Evolutionary conservation across 2,888 invertebrate genomes (phyloP).

Genomic region (Chrysina gloriosa): DNA sequence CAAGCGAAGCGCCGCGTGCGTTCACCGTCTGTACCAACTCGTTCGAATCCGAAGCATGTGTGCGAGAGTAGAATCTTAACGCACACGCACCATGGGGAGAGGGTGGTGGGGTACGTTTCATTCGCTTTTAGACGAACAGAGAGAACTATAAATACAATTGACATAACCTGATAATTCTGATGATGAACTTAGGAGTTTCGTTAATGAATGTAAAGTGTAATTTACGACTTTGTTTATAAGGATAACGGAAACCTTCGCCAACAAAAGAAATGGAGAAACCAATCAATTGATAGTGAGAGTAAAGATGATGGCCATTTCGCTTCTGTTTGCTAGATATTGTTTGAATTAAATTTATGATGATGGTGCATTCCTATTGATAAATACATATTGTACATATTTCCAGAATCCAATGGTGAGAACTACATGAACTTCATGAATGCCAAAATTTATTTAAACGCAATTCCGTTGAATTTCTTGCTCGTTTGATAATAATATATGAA

Average conservation of each 20-base stretch:
- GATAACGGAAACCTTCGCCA: conserved; percentile 5
- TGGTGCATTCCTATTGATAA: too few species aligned
- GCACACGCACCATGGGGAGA: conserved; percentile 3
- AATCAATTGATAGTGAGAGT: neutral
- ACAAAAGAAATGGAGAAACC: neutral
- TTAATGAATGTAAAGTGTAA: conserved; percentile 21
- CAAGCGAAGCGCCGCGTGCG: conserved; percentile 26
- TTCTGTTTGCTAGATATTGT: too few species aligned
- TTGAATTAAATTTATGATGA: too few species aligned
- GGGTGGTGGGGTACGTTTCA: conserved; percentile 9
- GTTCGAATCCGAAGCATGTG: conserved; percentile 23
- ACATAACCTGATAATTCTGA: conserved; percentile 25
- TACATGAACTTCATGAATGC: too few species aligned
- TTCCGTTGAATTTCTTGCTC: too few species aligned
- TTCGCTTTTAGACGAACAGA: neutral
- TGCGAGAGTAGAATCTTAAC: conserved; percentile 10
- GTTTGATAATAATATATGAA: too few species aligned
- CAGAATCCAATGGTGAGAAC: too few species aligned
- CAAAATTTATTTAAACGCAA: too few species aligned
- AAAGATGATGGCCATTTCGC: neutral
- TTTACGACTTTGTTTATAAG: conserved; percentile 27
- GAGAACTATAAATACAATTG: conserved; percentile 28
- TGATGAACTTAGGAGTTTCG: conserved; percentile 16
- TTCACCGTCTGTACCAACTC: conserved; percentile 27
- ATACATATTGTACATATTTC: too few species aligned